Evolutionary conservation across 2,113 vertebrate genomes (phyloP), one percentile per base, ranked within the genome.

Genomic region (Irena cyanogastra): DNA sequence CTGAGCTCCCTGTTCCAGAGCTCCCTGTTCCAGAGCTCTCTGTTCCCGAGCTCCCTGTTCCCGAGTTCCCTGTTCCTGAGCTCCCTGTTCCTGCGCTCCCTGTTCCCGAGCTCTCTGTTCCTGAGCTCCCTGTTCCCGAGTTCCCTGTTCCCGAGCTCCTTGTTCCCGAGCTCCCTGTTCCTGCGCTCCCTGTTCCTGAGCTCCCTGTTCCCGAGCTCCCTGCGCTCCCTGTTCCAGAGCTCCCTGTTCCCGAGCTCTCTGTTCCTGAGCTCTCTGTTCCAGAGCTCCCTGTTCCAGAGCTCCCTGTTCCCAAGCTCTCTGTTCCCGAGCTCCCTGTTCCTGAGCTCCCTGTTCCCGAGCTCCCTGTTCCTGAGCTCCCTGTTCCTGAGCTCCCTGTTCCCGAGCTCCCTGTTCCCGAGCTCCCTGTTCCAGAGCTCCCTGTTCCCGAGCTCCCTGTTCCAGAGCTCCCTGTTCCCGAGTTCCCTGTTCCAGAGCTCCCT

Each of bases 41-140:
- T 4, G 0, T 21, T 23, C 50, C 27, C 10, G 28, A 44, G 16
- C 4, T 66, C 26, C 42, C 19, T 4, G 0, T 21, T 23, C 50
- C 27, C 10, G 28, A 44, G 16, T 4, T 66, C 26, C 42, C 19
- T 4, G 0, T 21, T 23, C 50, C 27, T 10, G 28, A 44, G 16
- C 4, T 66, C 26, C 42, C 19, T 4, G 0, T 21, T 23, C 50
- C 27, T 10, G n/a, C n/a, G 16, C 4, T 66, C 26, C 42, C 19
- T 4, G 0, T 21, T 23, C 50, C 27, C 10, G 28, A 44, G 16
- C 4, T 66, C 26, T 39, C 19, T 4, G 0, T 21, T 23, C 50
- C 27, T 10, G 28, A 44, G 16, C 4, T 66, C 26, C 42, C 19
- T 4, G 0, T 21, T 23, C 50, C 27, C 10, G 28, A 44, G 16